Conservation (phyloP, 1,140 invertebrate species). For the Cydia strobilella region DNA sequence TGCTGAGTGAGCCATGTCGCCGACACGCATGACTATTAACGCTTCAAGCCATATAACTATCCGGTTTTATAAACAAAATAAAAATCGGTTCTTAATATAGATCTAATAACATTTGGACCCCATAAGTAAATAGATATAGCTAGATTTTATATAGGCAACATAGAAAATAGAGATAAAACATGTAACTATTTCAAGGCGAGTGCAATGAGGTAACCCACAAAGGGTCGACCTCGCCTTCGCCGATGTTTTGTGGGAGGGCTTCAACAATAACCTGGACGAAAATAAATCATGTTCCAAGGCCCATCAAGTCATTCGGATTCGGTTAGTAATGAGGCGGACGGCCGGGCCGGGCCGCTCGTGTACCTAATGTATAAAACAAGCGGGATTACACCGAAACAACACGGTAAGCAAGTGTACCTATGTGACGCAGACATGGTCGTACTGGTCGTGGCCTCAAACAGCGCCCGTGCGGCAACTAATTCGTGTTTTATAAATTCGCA, state of each 20-base stretch:
- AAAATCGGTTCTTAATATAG: background rate
- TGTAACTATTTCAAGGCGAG: constrained; percentile 77
- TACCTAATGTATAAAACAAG: background rate
- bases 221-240: constrained; percentile 73
- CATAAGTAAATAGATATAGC: background rate
- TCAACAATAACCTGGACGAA: constrained; percentile 48
- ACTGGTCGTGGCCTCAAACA: background rate
- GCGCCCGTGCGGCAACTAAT: background rate
- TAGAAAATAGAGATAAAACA: constrained; percentile 71
- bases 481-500: constrained; percentile 42
- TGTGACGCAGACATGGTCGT: constrained; percentile 1
- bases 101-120: background rate
- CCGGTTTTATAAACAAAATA: constrained; percentile 41
- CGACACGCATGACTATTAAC: constrained; percentile 50
- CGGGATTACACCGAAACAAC: constrained; percentile 22
- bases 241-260: constrained; percentile 60
- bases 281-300: constrained; percentile 39
- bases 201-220: constrained; percentile 73
- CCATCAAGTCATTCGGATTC: constrained; percentile 28
- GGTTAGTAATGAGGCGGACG: background rate
- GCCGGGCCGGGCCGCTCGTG: no score
- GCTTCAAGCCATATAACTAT: constrained; percentile 41
- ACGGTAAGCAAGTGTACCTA: constrained; percentile 8
- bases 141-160: constrained; percentile 54
- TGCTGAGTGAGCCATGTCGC: constrained; percentile 50